phyloP scores from a whole-genome alignment of 2,797 vertebrate genomes.

The Allobates femoralis region DNA sequence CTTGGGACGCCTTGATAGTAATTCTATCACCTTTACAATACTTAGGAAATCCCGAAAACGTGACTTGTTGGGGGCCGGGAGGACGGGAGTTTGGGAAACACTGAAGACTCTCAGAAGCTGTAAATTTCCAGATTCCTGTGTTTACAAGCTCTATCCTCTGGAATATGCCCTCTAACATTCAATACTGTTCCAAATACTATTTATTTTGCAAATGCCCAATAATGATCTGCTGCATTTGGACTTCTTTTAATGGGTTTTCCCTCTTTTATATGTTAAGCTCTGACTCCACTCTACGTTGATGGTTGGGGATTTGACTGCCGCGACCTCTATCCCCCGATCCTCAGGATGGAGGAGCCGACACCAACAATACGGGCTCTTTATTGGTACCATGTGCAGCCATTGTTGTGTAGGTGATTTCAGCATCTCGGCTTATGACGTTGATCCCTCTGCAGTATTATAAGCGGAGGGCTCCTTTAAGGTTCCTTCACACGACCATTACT shows the following conservation, averaged over 20 bases:
- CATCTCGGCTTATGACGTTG: background rate
- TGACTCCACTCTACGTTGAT: too few species aligned
- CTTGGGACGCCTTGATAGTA: too few species aligned
- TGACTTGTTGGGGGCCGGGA: too few species aligned
- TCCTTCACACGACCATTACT: conserved; percentile 73
- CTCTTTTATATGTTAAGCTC: background rate
- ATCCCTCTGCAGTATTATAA: background rate
- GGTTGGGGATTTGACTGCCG: too few species aligned
- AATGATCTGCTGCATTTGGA: background rate
- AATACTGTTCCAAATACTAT: background rate
- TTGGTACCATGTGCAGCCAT: background rate
- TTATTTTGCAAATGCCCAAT: background rate
- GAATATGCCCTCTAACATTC: too few species aligned
- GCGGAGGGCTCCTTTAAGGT: background rate
- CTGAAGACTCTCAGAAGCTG: too few species aligned
- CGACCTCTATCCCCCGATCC: too few species aligned
- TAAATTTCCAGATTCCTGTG: too few species aligned
- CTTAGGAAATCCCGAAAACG: too few species aligned
- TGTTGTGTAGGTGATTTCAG: background rate
- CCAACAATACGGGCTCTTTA: background rate
- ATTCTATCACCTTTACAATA: too few species aligned
- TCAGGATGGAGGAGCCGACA: background rate
- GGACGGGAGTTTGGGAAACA: too few species aligned
- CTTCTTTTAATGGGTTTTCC: background rate
- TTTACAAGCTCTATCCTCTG: too few species aligned